A percentile compares a stretch with the other conserved stretches of the same genome.
Conservation (phyloP, 1,140 invertebrate species). For the Calycopis cecrops region DNA sequence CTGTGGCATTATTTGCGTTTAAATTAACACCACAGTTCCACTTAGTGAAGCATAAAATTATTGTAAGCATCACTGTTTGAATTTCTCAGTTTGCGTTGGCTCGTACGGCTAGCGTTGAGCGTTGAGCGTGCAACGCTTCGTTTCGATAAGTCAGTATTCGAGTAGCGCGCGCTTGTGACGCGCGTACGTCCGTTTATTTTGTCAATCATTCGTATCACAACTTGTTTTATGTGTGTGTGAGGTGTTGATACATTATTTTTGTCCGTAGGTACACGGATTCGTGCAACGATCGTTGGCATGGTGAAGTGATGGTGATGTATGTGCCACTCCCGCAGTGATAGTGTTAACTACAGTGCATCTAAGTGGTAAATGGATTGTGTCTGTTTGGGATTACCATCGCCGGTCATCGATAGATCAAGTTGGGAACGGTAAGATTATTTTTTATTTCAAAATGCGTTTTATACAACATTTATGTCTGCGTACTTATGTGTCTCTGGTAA, state of each 20-base stretch:
- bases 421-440: slow-evolving; percentile 60
- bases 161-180: slow-evolving; percentile 52
- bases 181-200: slow-evolving; percentile 38
- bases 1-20: slow-evolving; percentile 32
- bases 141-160: slow-evolving; percentile 52
- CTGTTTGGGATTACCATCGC: slow-evolving; percentile 67
- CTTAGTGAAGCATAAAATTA: slow-evolving; percentile 62
- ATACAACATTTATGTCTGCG: background rate
- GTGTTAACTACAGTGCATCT: slow-evolving; percentile 67
- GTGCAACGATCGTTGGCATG: slow-evolving; percentile 48
- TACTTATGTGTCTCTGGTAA: no score
- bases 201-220: slow-evolving; percentile 25
- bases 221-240: slow-evolving; percentile 27
- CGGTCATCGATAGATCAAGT: slow-evolving; percentile 61
- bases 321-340: slow-evolving; percentile 61
- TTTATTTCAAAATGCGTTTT: slow-evolving; percentile 11
- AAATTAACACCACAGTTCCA: slow-evolving; percentile 59
- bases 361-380: slow-evolving; percentile 72
- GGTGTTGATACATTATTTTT: slow-evolving; percentile 57
- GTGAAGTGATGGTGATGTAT: slow-evolving; percentile 65
- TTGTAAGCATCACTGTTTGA: slow-evolving; percentile 26
- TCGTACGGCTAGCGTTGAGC: slow-evolving; percentile 13
- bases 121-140: background rate
- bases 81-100: slow-evolving; percentile 9
- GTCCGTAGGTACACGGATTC: slow-evolving; percentile 56